Evolutionary conservation across 2,888 invertebrate species (phyloP).

Genomic region (Andrena hattorfiana): DNA sequence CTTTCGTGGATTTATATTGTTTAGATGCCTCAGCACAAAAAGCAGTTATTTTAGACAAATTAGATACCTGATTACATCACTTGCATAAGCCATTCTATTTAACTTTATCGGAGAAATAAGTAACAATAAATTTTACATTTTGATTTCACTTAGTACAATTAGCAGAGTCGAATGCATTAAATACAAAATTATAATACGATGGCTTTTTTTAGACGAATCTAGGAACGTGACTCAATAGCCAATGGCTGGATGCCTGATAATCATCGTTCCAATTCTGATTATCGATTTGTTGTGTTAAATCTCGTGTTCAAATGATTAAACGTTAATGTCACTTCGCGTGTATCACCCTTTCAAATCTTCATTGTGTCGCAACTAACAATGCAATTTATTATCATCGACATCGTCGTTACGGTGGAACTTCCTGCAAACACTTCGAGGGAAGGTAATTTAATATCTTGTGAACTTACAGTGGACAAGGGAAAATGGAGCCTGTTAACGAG

Average conservation of each 20-base stretch:
- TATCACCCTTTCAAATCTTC: conserved; percentile 33
- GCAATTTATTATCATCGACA: conserved; percentile 18
- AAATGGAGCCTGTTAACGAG: not conserved
- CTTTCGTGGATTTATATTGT: too few species aligned
- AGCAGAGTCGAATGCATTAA: not conserved
- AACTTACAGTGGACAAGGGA: not conserved
- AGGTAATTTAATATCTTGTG: not conserved
- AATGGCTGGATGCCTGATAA: conserved; percentile 1
- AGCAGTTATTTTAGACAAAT: too few species aligned
- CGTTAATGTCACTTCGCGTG: conserved; percentile 3
- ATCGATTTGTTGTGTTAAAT: conserved; percentile 37
- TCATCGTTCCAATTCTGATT: conserved; percentile 20
- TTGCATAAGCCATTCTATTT: too few species aligned
- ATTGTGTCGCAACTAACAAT: not conserved
- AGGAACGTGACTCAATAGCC: not conserved
- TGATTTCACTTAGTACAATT: not conserved
- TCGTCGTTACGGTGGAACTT: conserved; percentile 14
- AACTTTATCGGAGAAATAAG: too few species aligned
- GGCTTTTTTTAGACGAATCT: not conserved
- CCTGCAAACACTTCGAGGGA: not conserved
- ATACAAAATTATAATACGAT: not conserved
- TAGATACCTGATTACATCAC: too few species aligned
- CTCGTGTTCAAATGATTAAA: conserved; percentile 12
- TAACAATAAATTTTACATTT: too few species aligned
- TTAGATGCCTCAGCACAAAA: too few species aligned